phyloP scores from a whole-genome alignment of 2,888 invertebrate species.

The Hartigia nigra region DNA sequence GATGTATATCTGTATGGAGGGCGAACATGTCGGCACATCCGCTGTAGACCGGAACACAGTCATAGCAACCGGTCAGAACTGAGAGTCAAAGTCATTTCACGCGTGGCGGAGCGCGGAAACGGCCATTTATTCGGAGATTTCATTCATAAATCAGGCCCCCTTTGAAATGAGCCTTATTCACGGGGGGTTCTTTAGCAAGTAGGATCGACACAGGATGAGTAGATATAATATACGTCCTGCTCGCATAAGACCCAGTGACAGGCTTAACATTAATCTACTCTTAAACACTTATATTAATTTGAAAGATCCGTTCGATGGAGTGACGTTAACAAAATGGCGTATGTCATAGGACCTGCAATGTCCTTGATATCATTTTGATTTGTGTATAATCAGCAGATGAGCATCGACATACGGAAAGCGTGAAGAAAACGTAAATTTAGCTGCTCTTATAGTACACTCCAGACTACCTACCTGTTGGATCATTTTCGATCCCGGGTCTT shows the following conservation, averaged over 20 bases:
- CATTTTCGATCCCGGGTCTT: constrained; percentile 46
- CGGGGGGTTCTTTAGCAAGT: constrained; percentile 11
- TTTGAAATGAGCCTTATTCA: constrained; percentile 15
- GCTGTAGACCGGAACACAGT: neutral
- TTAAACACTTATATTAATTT: neutral
- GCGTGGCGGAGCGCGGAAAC: constrained; percentile 49
- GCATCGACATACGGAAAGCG: constrained; percentile 59
- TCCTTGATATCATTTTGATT: constrained; percentile 55
- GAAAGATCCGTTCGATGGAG: neutral
- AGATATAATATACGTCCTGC: neutral
- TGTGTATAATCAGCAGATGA: constrained; percentile 56
- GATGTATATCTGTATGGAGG: neutral
- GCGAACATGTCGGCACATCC: neutral
- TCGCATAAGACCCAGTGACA: neutral
- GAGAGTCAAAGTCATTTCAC: constrained; percentile 53
- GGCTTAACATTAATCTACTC: neutral
- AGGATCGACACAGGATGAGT: neutral
- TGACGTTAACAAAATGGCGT: neutral
- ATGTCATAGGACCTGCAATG: neutral
- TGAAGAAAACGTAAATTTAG: constrained; percentile 17
- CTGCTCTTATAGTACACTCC: constrained; percentile 14
- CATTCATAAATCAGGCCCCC: constrained; percentile 46
- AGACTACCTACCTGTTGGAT: constrained; percentile 38
- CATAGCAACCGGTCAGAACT: neutral
- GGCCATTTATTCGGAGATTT: constrained; percentile 47